phyloP scores from a whole-genome alignment of 2,888 invertebrate genomes.

The Mythimna albipuncta region DNA sequence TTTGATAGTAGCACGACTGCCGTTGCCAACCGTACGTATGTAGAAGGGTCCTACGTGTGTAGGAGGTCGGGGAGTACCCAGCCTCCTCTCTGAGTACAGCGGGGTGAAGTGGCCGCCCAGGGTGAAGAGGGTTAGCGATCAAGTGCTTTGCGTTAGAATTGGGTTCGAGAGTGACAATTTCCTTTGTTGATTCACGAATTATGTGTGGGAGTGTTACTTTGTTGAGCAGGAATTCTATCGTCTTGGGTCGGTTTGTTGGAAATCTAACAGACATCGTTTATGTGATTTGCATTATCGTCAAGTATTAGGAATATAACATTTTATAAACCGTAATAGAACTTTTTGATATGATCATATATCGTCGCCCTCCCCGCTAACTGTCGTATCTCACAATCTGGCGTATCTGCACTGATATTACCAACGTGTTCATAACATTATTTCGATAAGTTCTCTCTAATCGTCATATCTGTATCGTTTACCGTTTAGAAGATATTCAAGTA shows the following conservation, averaged over 20 bases:
- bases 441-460: too few relatives aligned
- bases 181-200: constrained; percentile 57
- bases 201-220: constrained; percentile 7
- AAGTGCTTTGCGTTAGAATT: constrained; percentile 51
- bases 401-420: too few relatives aligned
- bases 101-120: constrained; percentile 54
- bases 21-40: background rate
- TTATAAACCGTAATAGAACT: too few relatives aligned
- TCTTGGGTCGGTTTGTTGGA: background rate
- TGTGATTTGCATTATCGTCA: too few relatives aligned
- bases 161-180: constrained; percentile 55
- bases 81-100: constrained; percentile 31
- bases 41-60: constrained; percentile 3
- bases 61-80: constrained; percentile 27
- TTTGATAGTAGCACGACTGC: background rate
- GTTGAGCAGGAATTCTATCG: background rate
- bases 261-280: too few relatives aligned
- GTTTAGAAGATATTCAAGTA: too few relatives aligned
- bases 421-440: too few relatives aligned
- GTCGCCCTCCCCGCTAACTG: too few relatives aligned
- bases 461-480: too few relatives aligned
- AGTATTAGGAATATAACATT: too few relatives aligned
- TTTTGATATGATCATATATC: too few relatives aligned
- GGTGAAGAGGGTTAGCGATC: constrained; percentile 56
- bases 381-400: too few relatives aligned